These are phyloP conservation scores for Achroia grisella DNA, from an alignment of 1,140 invertebrate genomes.

Conservation along the genomic window DNA sequence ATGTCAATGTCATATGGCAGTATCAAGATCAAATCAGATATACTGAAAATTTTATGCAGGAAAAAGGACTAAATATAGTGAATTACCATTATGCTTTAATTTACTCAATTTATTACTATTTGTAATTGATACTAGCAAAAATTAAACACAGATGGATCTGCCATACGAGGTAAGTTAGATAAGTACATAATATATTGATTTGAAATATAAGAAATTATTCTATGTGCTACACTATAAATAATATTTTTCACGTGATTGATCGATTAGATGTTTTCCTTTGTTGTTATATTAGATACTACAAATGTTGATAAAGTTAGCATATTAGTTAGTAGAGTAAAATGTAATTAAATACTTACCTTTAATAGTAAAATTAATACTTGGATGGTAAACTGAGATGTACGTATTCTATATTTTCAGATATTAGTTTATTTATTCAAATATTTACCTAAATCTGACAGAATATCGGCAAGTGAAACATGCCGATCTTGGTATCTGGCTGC, in stretches of 20 bases:
- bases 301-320: too few species aligned
- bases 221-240: constrained; percentile 46
- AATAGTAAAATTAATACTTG: too few species aligned
- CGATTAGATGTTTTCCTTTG: constrained; percentile 7
- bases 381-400: neutral
- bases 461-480: constrained; percentile 75
- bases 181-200: neutral
- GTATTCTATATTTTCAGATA: constrained; percentile 64
- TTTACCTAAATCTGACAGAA: constrained; percentile 75
- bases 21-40: too few species aligned
- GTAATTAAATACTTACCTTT: too few species aligned
- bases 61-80: too few species aligned
- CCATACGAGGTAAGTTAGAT: constrained; percentile 34
- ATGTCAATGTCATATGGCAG: too few species aligned
- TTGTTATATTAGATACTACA: constrained; percentile 2
- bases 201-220: constrained; percentile 5
- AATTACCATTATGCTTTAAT: too few species aligned
- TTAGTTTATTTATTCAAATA: constrained; percentile 77
- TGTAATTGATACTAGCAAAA: too few species aligned
- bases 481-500: constrained; percentile 75
- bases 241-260: constrained; percentile 58
- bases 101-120: too few species aligned
- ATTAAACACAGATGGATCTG: constrained; percentile 3
- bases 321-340: too few species aligned
- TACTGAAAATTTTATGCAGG: too few species aligned